These are phyloP conservation scores for Prosapia bicincta DNA, from an alignment of 2,888 invertebrate species.

Conservation along the genomic window DNA sequence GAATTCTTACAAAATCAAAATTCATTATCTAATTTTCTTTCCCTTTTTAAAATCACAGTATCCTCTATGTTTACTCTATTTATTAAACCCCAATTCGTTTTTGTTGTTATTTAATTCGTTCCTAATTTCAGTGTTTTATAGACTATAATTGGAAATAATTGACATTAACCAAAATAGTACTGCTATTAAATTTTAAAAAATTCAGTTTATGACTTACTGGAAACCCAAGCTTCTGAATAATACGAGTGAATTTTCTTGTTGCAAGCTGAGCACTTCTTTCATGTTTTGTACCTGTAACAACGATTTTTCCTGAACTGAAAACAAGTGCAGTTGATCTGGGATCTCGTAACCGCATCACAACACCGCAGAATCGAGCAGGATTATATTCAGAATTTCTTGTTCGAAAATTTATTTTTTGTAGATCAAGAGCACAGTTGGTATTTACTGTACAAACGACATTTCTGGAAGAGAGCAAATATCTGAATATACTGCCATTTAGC, in stretches of 20 bases:
- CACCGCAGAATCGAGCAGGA: conserved; percentile 97
- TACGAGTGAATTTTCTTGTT: conserved; percentile 76
- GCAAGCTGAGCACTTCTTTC: conserved; percentile 76
- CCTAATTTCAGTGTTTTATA: no score
- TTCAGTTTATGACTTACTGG: conserved; percentile 32
- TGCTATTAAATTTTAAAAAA: no score
- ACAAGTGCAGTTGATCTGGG: conserved; percentile 85
- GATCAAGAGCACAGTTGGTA: conserved; percentile 88
- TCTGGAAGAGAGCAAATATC: conserved; percentile 61
- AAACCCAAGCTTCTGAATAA: conserved; percentile 74
- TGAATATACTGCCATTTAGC: no score
- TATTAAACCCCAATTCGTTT: no score
- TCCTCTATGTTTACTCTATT: no score
- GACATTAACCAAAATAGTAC: no score
- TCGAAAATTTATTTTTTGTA: conserved; percentile 95
- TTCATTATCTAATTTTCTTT: no score
- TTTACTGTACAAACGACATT: conserved; percentile 99
- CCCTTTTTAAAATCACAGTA: no score
- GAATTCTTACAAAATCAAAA: no score
- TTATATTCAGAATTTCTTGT: conserved; percentile 99
- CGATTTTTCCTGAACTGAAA: conserved; percentile 84
- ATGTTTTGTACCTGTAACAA: conserved; percentile 82
- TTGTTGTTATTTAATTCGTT: no score
- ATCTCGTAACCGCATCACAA: conserved; percentile 90
- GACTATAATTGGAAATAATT: no score